phyloP scores from a whole-genome alignment of 2,797 vertebrate genomes.

The Muscicapa striata region DNA sequence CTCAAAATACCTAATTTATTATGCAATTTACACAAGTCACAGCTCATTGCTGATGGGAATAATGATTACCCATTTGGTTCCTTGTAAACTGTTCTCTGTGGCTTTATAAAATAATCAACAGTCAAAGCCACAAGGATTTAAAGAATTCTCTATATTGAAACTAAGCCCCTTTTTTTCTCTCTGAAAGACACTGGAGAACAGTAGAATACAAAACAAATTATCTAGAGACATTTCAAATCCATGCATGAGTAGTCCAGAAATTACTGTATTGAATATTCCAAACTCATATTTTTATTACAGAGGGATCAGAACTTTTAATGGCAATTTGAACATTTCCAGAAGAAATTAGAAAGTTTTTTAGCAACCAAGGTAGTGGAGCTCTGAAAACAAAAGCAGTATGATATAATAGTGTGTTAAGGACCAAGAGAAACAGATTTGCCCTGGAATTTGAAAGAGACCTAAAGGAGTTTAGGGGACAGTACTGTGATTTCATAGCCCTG shows the following conservation, averaged over 20 bases:
- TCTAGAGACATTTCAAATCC: slow-evolving; percentile 23
- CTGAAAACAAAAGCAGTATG: background rate
- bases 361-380: background rate
- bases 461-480: background rate
- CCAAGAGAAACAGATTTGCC: background rate
- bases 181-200: background rate
- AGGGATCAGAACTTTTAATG: background rate
- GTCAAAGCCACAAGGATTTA: slow-evolving; percentile 38
- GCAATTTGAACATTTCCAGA: background rate
- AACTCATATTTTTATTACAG: background rate
- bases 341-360: background rate
- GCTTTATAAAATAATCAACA: slow-evolving; percentile 64
- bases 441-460: background rate
- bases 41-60: slow-evolving; percentile 61
- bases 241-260: background rate
- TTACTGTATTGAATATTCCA: background rate
- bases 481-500: fast-evolving
- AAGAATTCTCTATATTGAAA: slow-evolving; percentile 42
- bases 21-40: slow-evolving; percentile 67
- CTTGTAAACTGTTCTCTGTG: slow-evolving; percentile 62
- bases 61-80: slow-evolving; percentile 68
- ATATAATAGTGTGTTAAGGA: background rate
- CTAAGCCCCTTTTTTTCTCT: background rate
- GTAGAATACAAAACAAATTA: slow-evolving; percentile 1
- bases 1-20: slow-evolving; percentile 64